Evolutionary conservation across 2,113 vertebrate genomes (phyloP).

Genomic region (Pleuronectes platessa): DNA sequence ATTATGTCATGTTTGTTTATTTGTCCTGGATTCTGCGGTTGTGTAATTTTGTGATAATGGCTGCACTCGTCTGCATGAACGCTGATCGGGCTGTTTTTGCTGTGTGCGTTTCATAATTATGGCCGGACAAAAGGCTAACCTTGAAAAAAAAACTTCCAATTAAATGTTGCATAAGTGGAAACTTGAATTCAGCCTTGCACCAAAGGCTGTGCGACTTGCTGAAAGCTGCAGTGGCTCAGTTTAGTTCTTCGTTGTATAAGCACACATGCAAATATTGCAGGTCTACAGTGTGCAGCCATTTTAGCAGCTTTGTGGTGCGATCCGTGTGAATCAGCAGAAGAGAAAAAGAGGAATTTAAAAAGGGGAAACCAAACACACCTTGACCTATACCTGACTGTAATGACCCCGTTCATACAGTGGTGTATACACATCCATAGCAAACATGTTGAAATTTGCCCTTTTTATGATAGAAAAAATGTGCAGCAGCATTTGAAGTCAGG

Average conservation of each 20-base stretch:
- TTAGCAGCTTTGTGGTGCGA: background rate
- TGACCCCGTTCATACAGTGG: constrained; percentile 3
- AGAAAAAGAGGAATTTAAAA: background rate
- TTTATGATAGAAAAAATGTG: constrained; percentile 51
- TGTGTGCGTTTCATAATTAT: too few relatives aligned
- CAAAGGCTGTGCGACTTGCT: too few relatives aligned
- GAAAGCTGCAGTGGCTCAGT: background rate
- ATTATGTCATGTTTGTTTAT: constrained; percentile 10
- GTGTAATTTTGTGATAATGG: constrained; percentile 40
- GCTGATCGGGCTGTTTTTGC: constrained; percentile 19
- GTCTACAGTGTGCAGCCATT: constrained; percentile 27
- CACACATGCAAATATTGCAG: constrained; percentile 19
- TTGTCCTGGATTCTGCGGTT: constrained; percentile 40
- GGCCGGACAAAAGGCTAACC: too few relatives aligned
- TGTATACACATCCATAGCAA: constrained; percentile 32
- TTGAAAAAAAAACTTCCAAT: too few relatives aligned
- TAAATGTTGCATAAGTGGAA: constrained; percentile 23
- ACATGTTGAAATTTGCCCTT: constrained; percentile 40
- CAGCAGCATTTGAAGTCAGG: constrained; percentile 69
- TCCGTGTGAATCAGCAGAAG: background rate
- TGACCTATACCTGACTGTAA: too few relatives aligned
- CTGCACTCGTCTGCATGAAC: constrained; percentile 16
- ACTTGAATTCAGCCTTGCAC: constrained; percentile 8
- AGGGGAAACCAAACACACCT: too few relatives aligned
- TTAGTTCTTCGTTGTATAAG: background rate